These are phyloP conservation scores for Hyles vespertilio DNA, from an alignment of 1,140 invertebrate species.

Conservation along the genomic window DNA sequence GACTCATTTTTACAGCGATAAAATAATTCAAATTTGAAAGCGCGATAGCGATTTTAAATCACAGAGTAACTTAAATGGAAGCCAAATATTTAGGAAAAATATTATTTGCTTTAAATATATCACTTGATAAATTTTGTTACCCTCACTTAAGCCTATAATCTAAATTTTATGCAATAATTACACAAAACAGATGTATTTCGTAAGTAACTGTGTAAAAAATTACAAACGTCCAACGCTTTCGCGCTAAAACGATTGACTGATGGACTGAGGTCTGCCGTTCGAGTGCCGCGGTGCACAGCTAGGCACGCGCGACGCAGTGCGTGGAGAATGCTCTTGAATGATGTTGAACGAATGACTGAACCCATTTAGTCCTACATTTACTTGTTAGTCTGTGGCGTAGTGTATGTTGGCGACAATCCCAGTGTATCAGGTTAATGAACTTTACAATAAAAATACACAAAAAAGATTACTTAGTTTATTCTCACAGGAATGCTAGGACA, in stretches of 20 bases:
- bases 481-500: no score
- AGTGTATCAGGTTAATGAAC: no score
- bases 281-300: no score
- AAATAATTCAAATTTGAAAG: constrained; percentile 23
- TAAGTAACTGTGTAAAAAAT: constrained; percentile 20
- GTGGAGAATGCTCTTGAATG: not conserved
- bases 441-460: no score
- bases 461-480: no score
- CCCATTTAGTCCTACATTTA: no score
- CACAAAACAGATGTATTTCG: constrained; percentile 16
- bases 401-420: no score
- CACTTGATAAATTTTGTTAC: not conserved
- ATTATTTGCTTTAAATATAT: not conserved
- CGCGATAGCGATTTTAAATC: constrained; percentile 18
- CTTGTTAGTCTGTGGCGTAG: no score
- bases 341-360: constrained; percentile 10
- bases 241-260: constrained; percentile 43
- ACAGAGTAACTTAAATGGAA: no score
- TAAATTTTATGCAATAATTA: constrained; percentile 9
- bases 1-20: constrained; percentile 50
- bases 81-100: constrained; percentile 1
- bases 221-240: constrained; percentile 36
- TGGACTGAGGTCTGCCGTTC: not conserved
- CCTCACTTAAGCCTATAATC: constrained; percentile 1
- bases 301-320: not conserved